Percentiles rank a stretch among this genome's conserved stretches.
These are phyloP conservation scores for Halocynthia aurantium DNA, from an alignment of 23 tunicate species.

Conservation along the genomic window DNA sequence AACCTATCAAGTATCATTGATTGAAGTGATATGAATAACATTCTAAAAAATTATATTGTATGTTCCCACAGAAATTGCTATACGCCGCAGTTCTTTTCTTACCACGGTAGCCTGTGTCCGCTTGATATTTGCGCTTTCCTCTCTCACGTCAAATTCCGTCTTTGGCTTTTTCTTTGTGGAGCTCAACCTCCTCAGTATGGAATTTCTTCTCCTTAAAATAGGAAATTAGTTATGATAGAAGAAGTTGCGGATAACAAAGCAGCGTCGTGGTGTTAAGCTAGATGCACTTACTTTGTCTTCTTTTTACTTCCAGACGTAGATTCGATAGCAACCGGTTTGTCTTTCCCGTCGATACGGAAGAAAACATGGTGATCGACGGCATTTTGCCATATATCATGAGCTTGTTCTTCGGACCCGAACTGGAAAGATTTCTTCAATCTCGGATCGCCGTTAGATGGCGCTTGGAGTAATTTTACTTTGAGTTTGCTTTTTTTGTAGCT, in stretches of 20 bases:
- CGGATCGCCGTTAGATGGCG: conserved; percentile 23
- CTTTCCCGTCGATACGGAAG: conserved; percentile 50
- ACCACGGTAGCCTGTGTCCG: conserved; percentile 67
- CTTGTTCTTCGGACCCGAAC: conserved; percentile 29
- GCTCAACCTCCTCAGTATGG: conserved; percentile 45
- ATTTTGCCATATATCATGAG: conserved; percentile 48
- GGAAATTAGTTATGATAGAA: neutral
- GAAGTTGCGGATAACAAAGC: neutral
- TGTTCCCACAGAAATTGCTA: neutral
- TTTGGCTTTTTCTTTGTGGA: conserved; percentile 58
- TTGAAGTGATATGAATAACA: neutral
- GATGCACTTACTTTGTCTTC: conserved; percentile 11
- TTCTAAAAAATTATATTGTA: neutral
- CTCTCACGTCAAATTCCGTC: conserved; percentile 57
- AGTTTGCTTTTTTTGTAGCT: conserved; percentile 54
- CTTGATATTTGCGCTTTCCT: conserved; percentile 53
- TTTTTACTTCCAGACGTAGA: conserved; percentile 16
- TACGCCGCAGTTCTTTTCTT: neutral
- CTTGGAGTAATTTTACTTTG: conserved; percentile 38
- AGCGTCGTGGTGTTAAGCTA: neutral
- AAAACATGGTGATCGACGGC: conserved; percentile 88
- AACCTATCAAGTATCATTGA: neutral
- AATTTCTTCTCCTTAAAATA: conserved; percentile 43
- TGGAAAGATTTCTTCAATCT: conserved; percentile 24
- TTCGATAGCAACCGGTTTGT: conserved; percentile 17